Evolutionary conservation across 2,888 invertebrate genomes (phyloP).

Genomic region (Tinea trinotella): DNA sequence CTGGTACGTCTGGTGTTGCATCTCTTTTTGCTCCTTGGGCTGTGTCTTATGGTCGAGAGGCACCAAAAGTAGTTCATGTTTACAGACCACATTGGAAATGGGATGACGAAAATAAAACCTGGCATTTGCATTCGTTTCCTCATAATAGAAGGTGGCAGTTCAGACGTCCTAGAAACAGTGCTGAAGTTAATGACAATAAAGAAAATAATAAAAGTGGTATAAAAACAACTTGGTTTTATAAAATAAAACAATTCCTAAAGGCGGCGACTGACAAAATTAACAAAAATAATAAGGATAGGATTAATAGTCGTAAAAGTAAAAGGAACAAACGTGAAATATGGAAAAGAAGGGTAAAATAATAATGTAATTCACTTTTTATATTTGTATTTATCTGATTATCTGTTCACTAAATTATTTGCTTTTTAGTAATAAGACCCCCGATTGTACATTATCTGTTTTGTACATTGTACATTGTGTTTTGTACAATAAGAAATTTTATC

Average conservation of each 20-base stretch:
- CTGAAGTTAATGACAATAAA: conserved; percentile 24
- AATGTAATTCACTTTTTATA: background rate
- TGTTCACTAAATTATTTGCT: too few species aligned
- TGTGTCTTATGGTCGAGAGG: conserved; percentile 65
- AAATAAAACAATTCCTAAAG: conserved; percentile 42
- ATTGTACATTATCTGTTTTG: too few species aligned
- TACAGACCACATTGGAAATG: conserved; percentile 71
- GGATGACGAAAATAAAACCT: conserved; percentile 70
- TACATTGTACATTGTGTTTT: too few species aligned
- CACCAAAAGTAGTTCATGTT: conserved; percentile 46
- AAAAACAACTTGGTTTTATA: conserved; percentile 32
- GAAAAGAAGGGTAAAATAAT: conserved; percentile 33
- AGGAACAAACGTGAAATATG: conserved; percentile 46
- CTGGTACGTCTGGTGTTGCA: conserved; percentile 74
- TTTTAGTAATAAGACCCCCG: too few species aligned
- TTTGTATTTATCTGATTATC: background rate
- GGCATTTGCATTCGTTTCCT: conserved; percentile 54
- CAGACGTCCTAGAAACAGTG: conserved; percentile 30
- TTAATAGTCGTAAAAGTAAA: conserved; percentile 37
- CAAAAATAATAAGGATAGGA: conserved; percentile 25
- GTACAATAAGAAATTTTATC: too few species aligned
- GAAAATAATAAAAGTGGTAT: conserved; percentile 22
- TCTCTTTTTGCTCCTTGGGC: conserved; percentile 77
- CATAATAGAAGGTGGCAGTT: conserved; percentile 38
- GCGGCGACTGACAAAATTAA: conserved; percentile 32